Evolutionary conservation across 2,888 invertebrate genomes (phyloP).

Genomic region (Nemapogon koenigi): DNA sequence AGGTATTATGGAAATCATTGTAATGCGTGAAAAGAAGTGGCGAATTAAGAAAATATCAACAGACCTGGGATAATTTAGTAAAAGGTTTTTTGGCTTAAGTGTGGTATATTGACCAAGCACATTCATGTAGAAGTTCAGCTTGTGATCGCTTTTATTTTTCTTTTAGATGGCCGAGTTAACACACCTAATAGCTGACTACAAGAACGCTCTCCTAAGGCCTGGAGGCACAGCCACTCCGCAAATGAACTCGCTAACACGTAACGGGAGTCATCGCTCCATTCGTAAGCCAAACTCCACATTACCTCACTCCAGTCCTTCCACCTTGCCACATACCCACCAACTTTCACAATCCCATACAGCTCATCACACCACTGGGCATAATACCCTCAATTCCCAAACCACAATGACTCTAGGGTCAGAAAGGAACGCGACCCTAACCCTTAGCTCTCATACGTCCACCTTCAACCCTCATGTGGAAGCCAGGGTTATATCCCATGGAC

Average conservation of each 20-base stretch:
- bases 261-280: constrained; percentile 71
- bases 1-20: too few relatives aligned
- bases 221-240: constrained; percentile 79
- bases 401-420: constrained; percentile 49
- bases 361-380: constrained; percentile 54
- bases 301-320: constrained; percentile 55
- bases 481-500: constrained; percentile 55
- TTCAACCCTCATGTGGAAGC: constrained; percentile 36
- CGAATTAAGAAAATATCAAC: too few relatives aligned
- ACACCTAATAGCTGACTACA: constrained; percentile 90
- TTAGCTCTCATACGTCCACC: constrained; percentile 39
- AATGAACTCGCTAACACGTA: constrained; percentile 77
- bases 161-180: constrained; percentile 86
- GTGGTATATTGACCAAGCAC: too few relatives aligned
- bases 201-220: constrained; percentile 84
- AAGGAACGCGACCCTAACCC: constrained; percentile 40
- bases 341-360: constrained; percentile 30
- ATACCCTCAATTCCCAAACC: constrained; percentile 66
- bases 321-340: constrained; percentile 36
- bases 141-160: not conserved
- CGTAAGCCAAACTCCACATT: constrained; percentile 39
- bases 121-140: not conserved
- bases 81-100: too few relatives aligned
- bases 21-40: too few relatives aligned
- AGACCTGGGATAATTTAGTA: too few relatives aligned